A percentile compares a stretch with the other conserved stretches of the same genome.
Conservation (phyloP, 2,888 invertebrate genomes). For the Spatulosminthurus flaviceps region DNA sequence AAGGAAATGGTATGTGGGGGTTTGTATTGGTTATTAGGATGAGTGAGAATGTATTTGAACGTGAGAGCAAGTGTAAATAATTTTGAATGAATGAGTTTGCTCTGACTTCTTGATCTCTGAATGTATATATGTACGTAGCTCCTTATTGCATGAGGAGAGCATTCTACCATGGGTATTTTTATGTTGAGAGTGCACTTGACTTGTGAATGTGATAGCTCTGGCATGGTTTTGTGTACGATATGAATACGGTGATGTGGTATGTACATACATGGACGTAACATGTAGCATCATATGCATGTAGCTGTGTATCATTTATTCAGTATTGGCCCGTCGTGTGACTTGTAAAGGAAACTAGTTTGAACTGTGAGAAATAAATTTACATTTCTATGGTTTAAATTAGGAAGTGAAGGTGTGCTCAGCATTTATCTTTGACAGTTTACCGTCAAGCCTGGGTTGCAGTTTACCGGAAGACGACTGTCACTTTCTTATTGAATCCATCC, state of each 20-base stretch:
- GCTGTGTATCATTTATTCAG: neutral
- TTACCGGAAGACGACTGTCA: slow-evolving; percentile 23
- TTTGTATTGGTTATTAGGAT: slow-evolving; percentile 24
- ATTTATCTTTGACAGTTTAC: slow-evolving; percentile 18
- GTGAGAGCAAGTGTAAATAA: slow-evolving; percentile 29
- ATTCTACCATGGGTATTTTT: neutral
- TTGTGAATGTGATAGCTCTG: no score
- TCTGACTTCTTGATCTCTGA: slow-evolving; percentile 19
- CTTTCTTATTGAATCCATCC: slow-evolving; percentile 18
- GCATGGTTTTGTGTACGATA: no score
- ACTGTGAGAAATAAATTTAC: slow-evolving; percentile 25
- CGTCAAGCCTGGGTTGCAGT: slow-evolving; percentile 15
- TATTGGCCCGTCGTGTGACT: neutral
- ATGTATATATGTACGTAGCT: no score
- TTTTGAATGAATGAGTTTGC: slow-evolving; percentile 32
- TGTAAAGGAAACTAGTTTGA: slow-evolving; percentile 14
- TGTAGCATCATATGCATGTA: no score
- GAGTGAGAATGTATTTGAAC: neutral
- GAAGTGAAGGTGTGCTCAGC: slow-evolving; percentile 11
- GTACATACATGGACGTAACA: no score
- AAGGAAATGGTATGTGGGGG: slow-evolving; percentile 21
- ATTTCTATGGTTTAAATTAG: slow-evolving; percentile 28
- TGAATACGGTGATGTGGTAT: no score
- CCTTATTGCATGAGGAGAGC: no score
- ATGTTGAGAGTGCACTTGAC: neutral